These are phyloP conservation scores for Pasiphila rectangulata DNA, from an alignment of 2,888 invertebrate species.

Conservation along the genomic window DNA sequence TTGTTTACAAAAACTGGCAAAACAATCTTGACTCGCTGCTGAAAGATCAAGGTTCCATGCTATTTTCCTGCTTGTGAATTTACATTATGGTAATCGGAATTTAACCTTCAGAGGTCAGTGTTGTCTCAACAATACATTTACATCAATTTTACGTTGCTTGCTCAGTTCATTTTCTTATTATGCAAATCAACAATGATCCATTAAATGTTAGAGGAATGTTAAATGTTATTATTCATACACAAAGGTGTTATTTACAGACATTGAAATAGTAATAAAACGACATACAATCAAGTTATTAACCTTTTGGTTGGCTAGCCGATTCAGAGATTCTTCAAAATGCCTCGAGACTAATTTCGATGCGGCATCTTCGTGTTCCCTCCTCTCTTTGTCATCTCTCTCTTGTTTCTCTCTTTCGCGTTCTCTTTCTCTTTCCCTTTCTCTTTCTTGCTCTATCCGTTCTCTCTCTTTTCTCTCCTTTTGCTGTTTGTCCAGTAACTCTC, in stretches of 20 bases:
- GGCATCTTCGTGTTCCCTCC: conserved; percentile 85
- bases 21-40: background rate
- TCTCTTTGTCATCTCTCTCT: conserved; percentile 77
- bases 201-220: too few relatives aligned
- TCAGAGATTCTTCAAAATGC: conserved; percentile 94
- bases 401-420: conserved; percentile 76
- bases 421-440: conserved; percentile 79
- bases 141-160: background rate
- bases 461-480: conserved; percentile 84
- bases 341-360: conserved; percentile 91
- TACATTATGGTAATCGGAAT: background rate
- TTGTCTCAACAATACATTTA: background rate
- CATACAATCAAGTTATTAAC: conserved; percentile 45
- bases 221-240: too few relatives aligned
- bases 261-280: conserved; percentile 43
- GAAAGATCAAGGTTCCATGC: conserved; percentile 1
- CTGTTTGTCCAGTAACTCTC: conserved; percentile 84
- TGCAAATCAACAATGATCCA: too few relatives aligned
- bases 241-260: background rate
- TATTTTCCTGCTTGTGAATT: background rate
- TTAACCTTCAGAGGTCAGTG: background rate
- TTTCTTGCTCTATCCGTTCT: conserved; percentile 83
- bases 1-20: too few relatives aligned
- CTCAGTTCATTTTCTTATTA: too few relatives aligned
- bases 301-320: conserved; percentile 89